Conservation (phyloP, 2,113 vertebrate species). For the Martes martes region DNA sequence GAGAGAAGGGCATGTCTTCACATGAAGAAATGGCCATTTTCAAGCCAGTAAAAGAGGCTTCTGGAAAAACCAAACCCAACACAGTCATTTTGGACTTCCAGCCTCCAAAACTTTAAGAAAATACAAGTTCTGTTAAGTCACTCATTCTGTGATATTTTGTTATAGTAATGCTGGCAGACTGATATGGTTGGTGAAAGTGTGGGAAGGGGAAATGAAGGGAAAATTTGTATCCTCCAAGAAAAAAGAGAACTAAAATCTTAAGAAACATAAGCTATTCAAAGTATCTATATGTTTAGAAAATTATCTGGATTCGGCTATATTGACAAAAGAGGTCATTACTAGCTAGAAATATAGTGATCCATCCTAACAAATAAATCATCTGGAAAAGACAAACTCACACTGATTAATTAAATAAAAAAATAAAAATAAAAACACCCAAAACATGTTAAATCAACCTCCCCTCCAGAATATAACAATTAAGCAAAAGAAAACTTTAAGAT, state of each 20-base stretch:
- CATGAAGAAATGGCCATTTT: not conserved
- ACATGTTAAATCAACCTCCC: not conserved
- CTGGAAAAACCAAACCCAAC: not conserved
- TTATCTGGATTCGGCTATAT: not conserved
- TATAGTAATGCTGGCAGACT: not conserved
- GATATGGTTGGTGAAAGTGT: not conserved
- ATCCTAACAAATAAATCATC: not conserved
- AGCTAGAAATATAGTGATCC: not conserved
- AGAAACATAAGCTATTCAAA: not conserved
- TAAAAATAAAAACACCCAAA: not conserved
- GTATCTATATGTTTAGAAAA: not conserved
- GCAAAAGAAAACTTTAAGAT: not conserved
- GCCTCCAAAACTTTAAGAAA: not conserved
- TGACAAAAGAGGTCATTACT: not conserved
- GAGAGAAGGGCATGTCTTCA: not conserved
- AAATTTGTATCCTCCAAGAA: not conserved
- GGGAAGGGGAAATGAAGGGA: not conserved
- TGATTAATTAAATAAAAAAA: not conserved
- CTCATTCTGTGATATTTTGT: not conserved
- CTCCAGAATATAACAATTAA: not conserved
- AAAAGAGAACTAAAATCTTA: not conserved
- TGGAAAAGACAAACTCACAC: not conserved
- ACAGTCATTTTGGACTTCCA: not conserved
- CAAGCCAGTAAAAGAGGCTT: not conserved
- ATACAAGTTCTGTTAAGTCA: not conserved